Base-by-base conservation (phyloP, 2,888 invertebrate species). In the Octodonta nipae region DNA sequence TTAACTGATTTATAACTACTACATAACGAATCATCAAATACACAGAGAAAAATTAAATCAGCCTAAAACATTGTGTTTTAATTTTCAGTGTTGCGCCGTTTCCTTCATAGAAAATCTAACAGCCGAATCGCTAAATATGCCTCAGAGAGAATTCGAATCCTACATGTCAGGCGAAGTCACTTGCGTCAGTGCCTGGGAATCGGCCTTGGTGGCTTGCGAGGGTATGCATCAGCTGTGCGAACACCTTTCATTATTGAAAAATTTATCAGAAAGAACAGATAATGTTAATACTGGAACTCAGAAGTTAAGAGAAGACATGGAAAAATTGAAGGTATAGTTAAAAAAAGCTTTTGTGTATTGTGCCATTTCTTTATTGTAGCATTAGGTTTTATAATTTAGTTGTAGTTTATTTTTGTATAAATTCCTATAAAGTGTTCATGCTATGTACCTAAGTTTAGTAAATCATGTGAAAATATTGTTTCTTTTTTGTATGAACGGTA, bases 91-190 rank as follows among this genome's bases (percentile, higher is more conserved):
- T 52, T 96, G 95, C 61, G 98, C 96, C 3, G 89, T 96, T 17
- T 85, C 89, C 6, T 98, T 96, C 62, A 92, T 98, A 42, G 95
- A 96, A 66, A 89, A 91, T 55, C 64, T 98, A 50, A 92, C 85
- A 4, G 89, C 89, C 1, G 88, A 91, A 54, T 92, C 91, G 1
- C 66, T 98, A 33, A 87, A 76, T 55, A 84, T 98, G 78, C 76
- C 85, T 10, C 74, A 78, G 51, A 82, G 85, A 44, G 93, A 96
- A 61, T 98, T 95, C 55, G 79, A 91, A 47, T 80, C 84, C 13
- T 87, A 92, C 61, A 92, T 96, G 68, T 82, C 84, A 6, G 95
- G 96, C 15, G 42, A 86, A 41, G 77, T 86, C 35, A 77, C 86
- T 7, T 83, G 86, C 12, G 87, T 88, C 30, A 79, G 78, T 44